A percentile compares a stretch with the other conserved stretches of the same genome.
These are phyloP conservation scores for Noctua janthina DNA, from an alignment of 2,888 invertebrate genomes.

Conservation along the genomic window DNA sequence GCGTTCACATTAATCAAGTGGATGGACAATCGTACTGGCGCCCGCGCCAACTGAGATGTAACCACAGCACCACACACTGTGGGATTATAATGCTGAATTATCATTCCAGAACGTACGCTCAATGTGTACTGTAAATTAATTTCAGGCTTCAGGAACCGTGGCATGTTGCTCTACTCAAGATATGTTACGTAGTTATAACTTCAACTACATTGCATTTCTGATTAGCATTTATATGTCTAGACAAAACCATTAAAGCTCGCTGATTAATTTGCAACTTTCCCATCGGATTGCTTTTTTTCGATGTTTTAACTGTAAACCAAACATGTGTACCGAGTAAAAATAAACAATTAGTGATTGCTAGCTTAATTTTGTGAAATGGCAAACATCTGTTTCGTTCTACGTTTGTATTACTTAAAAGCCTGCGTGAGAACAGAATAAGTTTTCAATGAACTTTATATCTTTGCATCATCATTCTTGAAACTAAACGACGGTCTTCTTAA, in stretches of 20 bases:
- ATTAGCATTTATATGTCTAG: neutral
- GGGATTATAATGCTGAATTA: constrained; percentile 48
- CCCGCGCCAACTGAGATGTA: constrained; percentile 71
- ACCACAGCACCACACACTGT: constrained; percentile 51
- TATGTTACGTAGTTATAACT: constrained; percentile 18
- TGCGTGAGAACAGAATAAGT: constrained; percentile 24
- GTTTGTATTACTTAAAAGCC: constrained; percentile 13
- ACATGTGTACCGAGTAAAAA: constrained; percentile 31
- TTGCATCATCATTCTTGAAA: neutral
- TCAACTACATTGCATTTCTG: constrained; percentile 20
- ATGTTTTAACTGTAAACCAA: neutral
- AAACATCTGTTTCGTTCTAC: constrained; percentile 41
- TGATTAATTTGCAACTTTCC: constrained; percentile 23
- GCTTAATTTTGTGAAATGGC: constrained; percentile 34
- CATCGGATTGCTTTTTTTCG: neutral
- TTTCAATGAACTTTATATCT: neutral
- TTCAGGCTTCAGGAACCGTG: constrained; percentile 16
- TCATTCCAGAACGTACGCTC: constrained; percentile 31
- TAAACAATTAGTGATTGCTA: constrained; percentile 33
- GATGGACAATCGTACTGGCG: constrained; percentile 75
- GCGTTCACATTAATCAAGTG: constrained; percentile 82
- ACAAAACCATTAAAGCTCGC: neutral
- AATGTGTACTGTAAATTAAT: constrained; percentile 44
- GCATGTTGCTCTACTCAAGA: constrained; percentile 16
- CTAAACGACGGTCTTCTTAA: neutral